Conservation (phyloP, 2,888 invertebrate genomes). For the Xestia sexstrigata region DNA sequence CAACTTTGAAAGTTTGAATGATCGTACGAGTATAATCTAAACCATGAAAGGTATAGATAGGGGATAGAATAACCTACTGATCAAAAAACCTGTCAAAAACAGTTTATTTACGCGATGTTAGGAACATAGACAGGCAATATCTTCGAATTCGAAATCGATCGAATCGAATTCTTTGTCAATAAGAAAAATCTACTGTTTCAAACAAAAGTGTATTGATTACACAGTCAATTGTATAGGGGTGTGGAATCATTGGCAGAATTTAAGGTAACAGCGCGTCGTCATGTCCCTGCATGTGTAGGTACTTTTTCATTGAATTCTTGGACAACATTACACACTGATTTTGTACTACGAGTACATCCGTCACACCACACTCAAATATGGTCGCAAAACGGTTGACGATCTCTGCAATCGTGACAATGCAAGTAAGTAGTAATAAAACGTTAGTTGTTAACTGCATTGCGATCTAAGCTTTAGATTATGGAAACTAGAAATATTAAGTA, state of each 20-base stretch:
- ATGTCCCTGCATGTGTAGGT: background rate
- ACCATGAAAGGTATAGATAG: background rate
- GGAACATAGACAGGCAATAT: background rate
- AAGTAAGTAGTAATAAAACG: conserved; percentile 5
- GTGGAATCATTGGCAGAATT: background rate
- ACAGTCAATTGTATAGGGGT: rapidly evolving
- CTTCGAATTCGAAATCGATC: no score
- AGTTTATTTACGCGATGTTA: background rate
- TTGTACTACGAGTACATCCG: background rate
- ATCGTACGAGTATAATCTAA: background rate
- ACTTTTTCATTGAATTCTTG: background rate
- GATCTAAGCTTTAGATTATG: conserved; percentile 31
- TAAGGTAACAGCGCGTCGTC: background rate
- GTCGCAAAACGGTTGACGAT: conserved; percentile 21
- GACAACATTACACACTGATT: background rate
- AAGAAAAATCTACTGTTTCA: background rate
- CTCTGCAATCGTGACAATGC: conserved; percentile 46
- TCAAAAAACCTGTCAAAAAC: background rate
- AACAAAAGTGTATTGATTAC: background rate
- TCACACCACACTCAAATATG: background rate
- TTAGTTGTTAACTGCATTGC: conserved; percentile 1
- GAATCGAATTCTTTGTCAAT: background rate
- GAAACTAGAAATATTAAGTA: background rate
- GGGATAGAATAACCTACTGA: background rate
- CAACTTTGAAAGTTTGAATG: background rate